A percentile compares a stretch with the other conserved stretches of the same genome.
Evolutionary conservation across 2,797 vertebrate species (phyloP).

Genomic region (Hoplostethus atlanticus): DNA sequence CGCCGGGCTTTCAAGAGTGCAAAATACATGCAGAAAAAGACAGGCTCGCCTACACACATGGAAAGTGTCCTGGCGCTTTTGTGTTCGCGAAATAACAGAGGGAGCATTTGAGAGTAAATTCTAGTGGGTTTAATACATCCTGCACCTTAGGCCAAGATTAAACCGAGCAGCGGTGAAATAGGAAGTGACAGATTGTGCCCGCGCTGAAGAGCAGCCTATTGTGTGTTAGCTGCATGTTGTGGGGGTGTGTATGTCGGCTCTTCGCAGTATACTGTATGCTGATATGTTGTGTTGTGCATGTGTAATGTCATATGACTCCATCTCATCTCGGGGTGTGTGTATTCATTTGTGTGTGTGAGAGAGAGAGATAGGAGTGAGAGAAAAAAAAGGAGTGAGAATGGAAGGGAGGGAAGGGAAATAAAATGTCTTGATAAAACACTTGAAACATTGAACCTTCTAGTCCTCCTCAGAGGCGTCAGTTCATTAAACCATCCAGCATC

Average conservation of each 20-base stretch:
- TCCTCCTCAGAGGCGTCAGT: constrained; percentile 14
- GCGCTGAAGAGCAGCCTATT: constrained; percentile 42
- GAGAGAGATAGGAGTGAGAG: background rate
- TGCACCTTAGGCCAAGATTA: constrained; percentile 65
- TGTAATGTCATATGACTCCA: constrained; percentile 24
- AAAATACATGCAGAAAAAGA: constrained; percentile 26
- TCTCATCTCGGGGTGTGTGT: constrained; percentile 29
- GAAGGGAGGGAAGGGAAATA: constrained; percentile 27
- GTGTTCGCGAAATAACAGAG: constrained; percentile 32
- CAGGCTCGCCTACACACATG: constrained; percentile 44
- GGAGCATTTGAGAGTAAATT: constrained; percentile 41
- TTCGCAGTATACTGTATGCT: constrained; percentile 24
- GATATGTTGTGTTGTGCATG: constrained; percentile 21
- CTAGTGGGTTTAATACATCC: constrained; percentile 59
- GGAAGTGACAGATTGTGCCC: constrained; percentile 63
- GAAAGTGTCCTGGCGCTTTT: constrained; percentile 55
- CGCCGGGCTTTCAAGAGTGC: constrained; percentile 1
- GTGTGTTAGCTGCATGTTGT: constrained; percentile 38
- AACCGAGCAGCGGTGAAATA: constrained; percentile 52
- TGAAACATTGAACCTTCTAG: background rate
- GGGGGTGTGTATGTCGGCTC: constrained; percentile 37
- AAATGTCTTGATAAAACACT: constrained; percentile 32
- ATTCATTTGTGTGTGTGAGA: constrained; percentile 1
- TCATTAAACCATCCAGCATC: background rate
- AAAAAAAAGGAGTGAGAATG: constrained; percentile 23